Conservation (phyloP, 2,113 vertebrate genomes). For the Tetrao urogallus region DNA sequence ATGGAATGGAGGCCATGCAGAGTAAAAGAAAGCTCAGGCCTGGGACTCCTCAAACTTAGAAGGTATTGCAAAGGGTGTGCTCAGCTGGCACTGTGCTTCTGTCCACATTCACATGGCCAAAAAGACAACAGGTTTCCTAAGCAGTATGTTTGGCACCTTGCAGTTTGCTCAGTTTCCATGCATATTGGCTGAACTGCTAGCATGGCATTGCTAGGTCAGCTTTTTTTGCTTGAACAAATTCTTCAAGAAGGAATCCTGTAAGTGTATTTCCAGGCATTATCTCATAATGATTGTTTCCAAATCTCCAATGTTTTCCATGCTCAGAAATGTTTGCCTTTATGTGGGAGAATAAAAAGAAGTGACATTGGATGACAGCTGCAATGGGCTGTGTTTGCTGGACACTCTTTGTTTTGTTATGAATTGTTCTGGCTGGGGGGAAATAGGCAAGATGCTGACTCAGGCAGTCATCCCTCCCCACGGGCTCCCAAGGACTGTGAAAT, state of each 20-base stretch:
- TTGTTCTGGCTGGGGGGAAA: slow-evolving; percentile 3
- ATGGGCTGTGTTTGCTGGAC: slow-evolving; percentile 43
- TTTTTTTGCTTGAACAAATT: background rate
- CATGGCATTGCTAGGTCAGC: background rate
- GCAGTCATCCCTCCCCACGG: background rate
- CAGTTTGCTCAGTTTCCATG: background rate
- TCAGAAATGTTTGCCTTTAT: slow-evolving; percentile 64
- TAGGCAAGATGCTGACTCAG: slow-evolving; percentile 3
- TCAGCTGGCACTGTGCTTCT: background rate
- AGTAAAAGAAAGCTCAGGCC: background rate
- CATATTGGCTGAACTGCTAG: background rate
- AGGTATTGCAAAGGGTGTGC: fast-evolving
- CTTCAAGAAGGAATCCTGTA: slow-evolving; percentile 27
- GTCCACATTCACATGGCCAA: background rate
- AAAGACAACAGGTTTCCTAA: background rate
- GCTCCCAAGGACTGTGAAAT: background rate
- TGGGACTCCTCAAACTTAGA: background rate
- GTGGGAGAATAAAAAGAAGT: slow-evolving; percentile 59
- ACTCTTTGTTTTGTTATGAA: background rate
- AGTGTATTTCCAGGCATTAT: slow-evolving; percentile 40
- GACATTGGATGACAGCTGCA: slow-evolving; percentile 71
- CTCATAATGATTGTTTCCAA: slow-evolving; percentile 58
- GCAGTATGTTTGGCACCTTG: background rate
- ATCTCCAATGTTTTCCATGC: slow-evolving; percentile 47
- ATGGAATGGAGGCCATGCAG: background rate